Base-by-base conservation (phyloP, 1,140 invertebrate genomes). In the Monochamus saltuarius region DNA sequence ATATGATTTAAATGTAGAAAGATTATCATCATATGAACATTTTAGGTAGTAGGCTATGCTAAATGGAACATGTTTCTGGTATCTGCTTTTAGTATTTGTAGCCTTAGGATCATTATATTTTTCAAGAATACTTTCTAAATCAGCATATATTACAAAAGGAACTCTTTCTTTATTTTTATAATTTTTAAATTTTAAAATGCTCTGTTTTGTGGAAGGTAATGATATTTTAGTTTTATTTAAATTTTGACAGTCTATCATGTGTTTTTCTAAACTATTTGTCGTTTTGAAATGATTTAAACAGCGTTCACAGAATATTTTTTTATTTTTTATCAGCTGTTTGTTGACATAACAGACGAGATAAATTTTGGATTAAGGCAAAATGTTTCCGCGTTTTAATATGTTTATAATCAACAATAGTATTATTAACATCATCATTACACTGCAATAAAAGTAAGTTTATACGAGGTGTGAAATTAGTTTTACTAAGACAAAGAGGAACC, bases 131-230 rank as follows among this genome's bases (percentile, higher is more conserved):
- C 64, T 67, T 67, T 76, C 68, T 39, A 75, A 62, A 64, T 76
- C 69, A n/a, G 67, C 70, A 50, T 74, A 74, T 46, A 74, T 64
- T 11, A 68, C 57, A 59, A 76, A 70, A 36, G 68, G 65, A 49
- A 70, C 54, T 42, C 53, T 55, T 64, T 69, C 59, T 60, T 65
- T 64, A n/a, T 59, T 59, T 11, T 55, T 29, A 6, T 3, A 29
- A 29, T 29, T 29, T 29, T 29, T 2, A 29, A 29, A 29, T 29
- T 29, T 29, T 29, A 29, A 29, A 29, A 29, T 29, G 6, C 6
- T 29, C 6, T 29, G 22, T 3, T 29, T 29, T 29, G 2, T 29
- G 61, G 57, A 29, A 67, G 64, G 34, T 63, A 36, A 29, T 29
- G 22, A 3, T 2, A 68, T 43, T 56, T 64, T 60, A 13, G 17